These are phyloP conservation scores for Epinotia demarniana DNA, from an alignment of 2,888 invertebrate species.

Conservation along the genomic window DNA sequence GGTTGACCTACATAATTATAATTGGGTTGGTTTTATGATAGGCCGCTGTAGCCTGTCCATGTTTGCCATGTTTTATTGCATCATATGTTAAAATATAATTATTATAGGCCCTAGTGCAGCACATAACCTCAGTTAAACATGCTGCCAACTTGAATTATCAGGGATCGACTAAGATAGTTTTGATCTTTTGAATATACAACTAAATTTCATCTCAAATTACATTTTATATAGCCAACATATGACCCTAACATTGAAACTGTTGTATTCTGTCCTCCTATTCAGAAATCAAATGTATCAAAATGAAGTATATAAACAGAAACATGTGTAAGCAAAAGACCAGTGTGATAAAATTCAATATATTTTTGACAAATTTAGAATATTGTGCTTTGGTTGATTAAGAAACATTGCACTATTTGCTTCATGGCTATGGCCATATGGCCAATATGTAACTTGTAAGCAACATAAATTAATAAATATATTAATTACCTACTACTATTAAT, in stretches of 20 bases:
- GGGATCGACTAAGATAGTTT: neutral
- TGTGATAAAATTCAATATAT: neutral
- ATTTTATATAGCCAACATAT: neutral
- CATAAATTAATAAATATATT: neutral
- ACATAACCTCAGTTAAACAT: constrained; percentile 58
- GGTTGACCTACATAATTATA: constrained; percentile 38
- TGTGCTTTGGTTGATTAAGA: neutral
- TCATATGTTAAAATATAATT: constrained; percentile 8
- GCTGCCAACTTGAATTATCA: constrained; percentile 48
- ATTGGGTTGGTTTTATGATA: constrained; percentile 13
- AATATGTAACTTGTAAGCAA: neutral
- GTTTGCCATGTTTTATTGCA: neutral
- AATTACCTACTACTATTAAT: neutral
- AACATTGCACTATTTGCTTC: neutral
- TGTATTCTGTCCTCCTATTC: too few relatives aligned
- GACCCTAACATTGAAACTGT: neutral
- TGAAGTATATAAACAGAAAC: neutral
- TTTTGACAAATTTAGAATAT: neutral
- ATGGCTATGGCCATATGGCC: neutral
- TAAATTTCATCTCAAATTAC: neutral
- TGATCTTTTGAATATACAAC: neutral
- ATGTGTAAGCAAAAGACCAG: neutral
- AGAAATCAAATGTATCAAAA: neutral
- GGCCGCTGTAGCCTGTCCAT: neutral
- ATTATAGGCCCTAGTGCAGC: constrained; percentile 48